Evolutionary conservation across 2,888 invertebrate genomes (phyloP).

Genomic region (Drosophila meridiana): DNA sequence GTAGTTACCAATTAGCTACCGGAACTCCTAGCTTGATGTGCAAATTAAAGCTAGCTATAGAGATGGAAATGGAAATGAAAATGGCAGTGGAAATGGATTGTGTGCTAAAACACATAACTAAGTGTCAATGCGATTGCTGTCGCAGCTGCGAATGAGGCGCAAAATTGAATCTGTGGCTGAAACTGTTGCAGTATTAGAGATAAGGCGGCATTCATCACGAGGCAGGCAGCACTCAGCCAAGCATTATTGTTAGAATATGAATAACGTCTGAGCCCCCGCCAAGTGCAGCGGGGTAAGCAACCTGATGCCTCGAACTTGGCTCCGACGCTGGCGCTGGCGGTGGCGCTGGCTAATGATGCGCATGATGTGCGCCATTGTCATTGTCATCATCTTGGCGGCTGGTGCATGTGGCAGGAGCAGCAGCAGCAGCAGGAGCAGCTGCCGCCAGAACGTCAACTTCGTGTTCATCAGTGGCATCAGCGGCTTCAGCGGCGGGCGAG

Average conservation of each 20-base stretch:
- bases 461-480: conserved; percentile 50
- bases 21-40: conserved; percentile 24
- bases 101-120: conserved; percentile 12
- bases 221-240: conserved; percentile 14
- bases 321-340: conserved; percentile 28
- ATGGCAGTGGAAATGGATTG: conserved; percentile 14
- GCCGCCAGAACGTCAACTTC: conserved; percentile 45
- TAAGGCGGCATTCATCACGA: conserved; percentile 22
- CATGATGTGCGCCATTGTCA: conserved; percentile 74
- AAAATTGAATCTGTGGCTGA: conserved; percentile 40
- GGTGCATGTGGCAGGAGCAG: conserved; percentile 50
- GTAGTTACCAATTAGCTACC: conserved; percentile 68
- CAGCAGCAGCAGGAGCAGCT: conserved; percentile 15
- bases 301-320: conserved; percentile 37
- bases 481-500: conserved; percentile 10
- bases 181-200: conserved; percentile 3
- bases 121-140: conserved; percentile 7
- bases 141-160: conserved; percentile 2
- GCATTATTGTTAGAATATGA: conserved; percentile 48
- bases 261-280: conserved; percentile 26
- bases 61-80: conserved; percentile 17
- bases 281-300: conserved; percentile 6
- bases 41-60: conserved; percentile 29
- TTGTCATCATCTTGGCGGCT: conserved; percentile 48
- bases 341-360: conserved; percentile 73